These are phyloP conservation scores for Caenorhabditis sinica DNA, from an alignment of 2,888 invertebrate genomes.

Conservation along the genomic window DNA sequence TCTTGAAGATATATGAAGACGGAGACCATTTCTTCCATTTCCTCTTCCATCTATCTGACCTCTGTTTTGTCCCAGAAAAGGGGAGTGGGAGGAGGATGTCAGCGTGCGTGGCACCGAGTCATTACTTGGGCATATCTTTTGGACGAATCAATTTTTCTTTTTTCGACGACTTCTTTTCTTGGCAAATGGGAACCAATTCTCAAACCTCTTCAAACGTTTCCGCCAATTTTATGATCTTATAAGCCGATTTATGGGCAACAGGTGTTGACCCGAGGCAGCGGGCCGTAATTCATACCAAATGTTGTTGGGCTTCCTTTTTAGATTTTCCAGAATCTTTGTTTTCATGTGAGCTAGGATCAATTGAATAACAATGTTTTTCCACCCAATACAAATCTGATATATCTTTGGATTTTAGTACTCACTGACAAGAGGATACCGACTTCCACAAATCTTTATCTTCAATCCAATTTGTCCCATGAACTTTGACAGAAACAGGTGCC, in stretches of 20 bases:
- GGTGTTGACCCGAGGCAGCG: slow-evolving; percentile 27
- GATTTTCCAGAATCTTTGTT: background rate
- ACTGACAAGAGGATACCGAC: background rate
- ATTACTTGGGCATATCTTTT: slow-evolving; percentile 54
- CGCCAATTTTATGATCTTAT: slow-evolving; percentile 39
- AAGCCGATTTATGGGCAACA: slow-evolving; percentile 55
- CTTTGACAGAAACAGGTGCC: slow-evolving; percentile 48
- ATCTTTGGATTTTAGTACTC: too few species aligned
- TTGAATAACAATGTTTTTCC: background rate
- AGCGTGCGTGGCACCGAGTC: slow-evolving; percentile 42
- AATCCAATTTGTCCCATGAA: background rate
- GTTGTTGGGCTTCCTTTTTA: background rate
- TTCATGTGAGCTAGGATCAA: too few species aligned
- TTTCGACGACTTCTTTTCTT: background rate
- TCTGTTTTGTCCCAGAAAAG: slow-evolving; percentile 17
- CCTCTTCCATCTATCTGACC: slow-evolving; percentile 34
- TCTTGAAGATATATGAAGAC: slow-evolving; percentile 7
- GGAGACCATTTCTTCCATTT: slow-evolving; percentile 14
- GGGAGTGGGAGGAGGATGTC: background rate
- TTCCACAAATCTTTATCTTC: slow-evolving; percentile 1
- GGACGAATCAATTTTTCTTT: slow-evolving; percentile 31
- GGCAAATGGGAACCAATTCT: background rate
- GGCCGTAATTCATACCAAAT: slow-evolving; percentile 10
- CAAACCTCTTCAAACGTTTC: slow-evolving; percentile 28
- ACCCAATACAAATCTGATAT: too few species aligned